Evolutionary conservation across 2,113 vertebrate species (phyloP).

Genomic region (Daboia siamensis): DNA sequence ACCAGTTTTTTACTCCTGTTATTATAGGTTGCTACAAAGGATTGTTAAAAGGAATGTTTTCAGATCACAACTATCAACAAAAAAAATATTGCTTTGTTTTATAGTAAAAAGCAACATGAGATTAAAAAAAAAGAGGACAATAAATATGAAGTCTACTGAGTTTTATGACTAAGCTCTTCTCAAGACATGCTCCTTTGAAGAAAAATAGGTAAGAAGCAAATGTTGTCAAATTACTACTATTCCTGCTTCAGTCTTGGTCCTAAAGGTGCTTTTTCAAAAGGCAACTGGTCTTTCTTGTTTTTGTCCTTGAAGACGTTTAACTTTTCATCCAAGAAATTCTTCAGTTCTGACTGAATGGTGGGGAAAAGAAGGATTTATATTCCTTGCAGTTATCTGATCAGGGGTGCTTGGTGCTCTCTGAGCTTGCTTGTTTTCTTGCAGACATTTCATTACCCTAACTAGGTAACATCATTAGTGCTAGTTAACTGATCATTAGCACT

Average conservation of each 20-base stretch:
- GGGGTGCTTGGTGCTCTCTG: no score
- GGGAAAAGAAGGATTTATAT: neutral
- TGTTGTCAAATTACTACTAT: neutral
- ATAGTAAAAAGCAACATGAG: neutral
- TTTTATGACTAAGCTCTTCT: neutral
- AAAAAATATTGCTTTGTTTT: neutral
- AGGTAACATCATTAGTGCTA: neutral
- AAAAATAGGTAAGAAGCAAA: neutral
- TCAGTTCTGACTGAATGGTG: neutral
- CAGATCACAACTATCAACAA: neutral
- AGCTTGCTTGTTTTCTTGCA: no score
- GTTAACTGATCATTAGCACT: neutral
- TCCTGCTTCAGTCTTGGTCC: neutral
- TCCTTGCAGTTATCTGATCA: neutral
- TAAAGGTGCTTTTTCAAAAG: neutral
- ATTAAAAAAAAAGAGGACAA: no score
- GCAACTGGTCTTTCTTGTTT: neutral
- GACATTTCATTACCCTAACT: no score
- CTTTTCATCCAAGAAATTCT: neutral
- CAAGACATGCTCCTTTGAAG: neutral
- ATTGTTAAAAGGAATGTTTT: constrained; percentile 8
- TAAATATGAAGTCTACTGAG: neutral
- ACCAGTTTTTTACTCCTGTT: constrained; percentile 27
- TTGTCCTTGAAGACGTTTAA: neutral
- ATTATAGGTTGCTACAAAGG: neutral